Evolutionary conservation across 2,797 vertebrate genomes (phyloP), one percentile per base, ranked within the genome.

Genomic region (Phaenicophaeus curvirostris): DNA sequence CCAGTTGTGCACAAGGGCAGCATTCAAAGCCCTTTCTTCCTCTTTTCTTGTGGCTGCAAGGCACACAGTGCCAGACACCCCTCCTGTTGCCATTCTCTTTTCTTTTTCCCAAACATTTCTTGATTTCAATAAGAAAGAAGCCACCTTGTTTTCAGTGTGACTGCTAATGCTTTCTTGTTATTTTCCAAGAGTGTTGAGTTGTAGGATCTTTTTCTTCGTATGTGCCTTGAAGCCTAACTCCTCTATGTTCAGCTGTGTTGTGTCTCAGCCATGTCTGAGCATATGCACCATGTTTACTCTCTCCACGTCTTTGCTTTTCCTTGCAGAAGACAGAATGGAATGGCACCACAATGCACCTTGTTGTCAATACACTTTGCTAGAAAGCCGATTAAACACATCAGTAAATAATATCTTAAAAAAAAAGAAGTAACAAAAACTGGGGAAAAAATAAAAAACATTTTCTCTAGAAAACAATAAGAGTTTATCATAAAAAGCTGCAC

Each of bases 41-140:
- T n/a, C 7, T 0, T 11, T 18, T 19, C 67, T 28, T 6, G 0
- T 1, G 7, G 31, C 53, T 9, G 31, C 6, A 13, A 30, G 54
- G 44, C 41, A 5, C 7, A 0, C 0, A 3, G 6, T 33, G 66
- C 78, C 24, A 6, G 1, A 15, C 2, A 11, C 9, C 17, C 13
- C 65, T 33, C 61, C 55, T 9, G 6, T 2, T 28, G 25, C 68
- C n/a, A n/a, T n/a, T n/a, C 18, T 59, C 41, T 33, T 39, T 51
- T 28, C 20, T 25, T 69, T 61, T 35, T 0, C 51, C 82, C 66
- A 35, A 15, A 27, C 41, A 7, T 44, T 23, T 51, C 57, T 51
- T 16, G 6, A 19, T 39, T 37, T 75, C 73, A 54, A 1, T n/a
- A 54, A 37, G 33, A 39, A 30, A 55, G 33, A 21, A 46, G 8